Base-by-base conservation (phyloP, 1,140 invertebrate species). In the Portunus trituberculatus region DNA sequence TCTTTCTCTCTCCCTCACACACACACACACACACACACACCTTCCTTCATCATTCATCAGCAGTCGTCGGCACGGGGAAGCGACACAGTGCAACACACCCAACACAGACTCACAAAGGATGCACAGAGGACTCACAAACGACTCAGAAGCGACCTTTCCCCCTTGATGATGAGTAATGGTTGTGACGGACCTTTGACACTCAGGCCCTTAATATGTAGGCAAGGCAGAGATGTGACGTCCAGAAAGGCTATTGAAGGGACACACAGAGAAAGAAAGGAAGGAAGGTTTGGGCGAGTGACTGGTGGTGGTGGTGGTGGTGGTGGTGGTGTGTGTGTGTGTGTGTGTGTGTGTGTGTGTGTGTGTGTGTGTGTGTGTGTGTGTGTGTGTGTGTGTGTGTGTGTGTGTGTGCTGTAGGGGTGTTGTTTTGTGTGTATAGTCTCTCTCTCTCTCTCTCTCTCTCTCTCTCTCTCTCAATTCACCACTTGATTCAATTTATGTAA, bases 331-430 rank as follows among this genome's bases (percentile, higher is more conserved):
- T 86, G 84, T 86, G 84, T 86, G 84, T 86, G 84, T 86, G 84
- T 86, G 84, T 86, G 84, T 86, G 84, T 28, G 14, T 86, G 84
- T 86, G 12, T 86, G 84, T 86, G 84, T 86, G 84, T 86, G 84
- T 86, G 84, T 86, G 84, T 86, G 84, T 86, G 84, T 86, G 84
- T 86, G 84, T 86, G 84, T 86, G 84, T 86, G 84, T 86, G 84
- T 86, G 84, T 86, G 84, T 86, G 84, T 86, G 84, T 86, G 84
- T 86, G 84, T 86, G 84, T 86, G 84, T 86, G 84, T 86, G 84
- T 86, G 84, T 14, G 12, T 39, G 39, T 39, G 39, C 10, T 4
- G 84, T 1, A 20, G 84, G 84, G 4, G 28, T 29, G 84, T 86
- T 31, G 39, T 39, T 29, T 86, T 16, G n/a, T 20, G 6, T 31